A percentile compares a stretch with the other conserved stretches of the same genome.
Evolutionary conservation across 2,888 invertebrate genomes (phyloP).

Genomic region (Volucella inflata): DNA sequence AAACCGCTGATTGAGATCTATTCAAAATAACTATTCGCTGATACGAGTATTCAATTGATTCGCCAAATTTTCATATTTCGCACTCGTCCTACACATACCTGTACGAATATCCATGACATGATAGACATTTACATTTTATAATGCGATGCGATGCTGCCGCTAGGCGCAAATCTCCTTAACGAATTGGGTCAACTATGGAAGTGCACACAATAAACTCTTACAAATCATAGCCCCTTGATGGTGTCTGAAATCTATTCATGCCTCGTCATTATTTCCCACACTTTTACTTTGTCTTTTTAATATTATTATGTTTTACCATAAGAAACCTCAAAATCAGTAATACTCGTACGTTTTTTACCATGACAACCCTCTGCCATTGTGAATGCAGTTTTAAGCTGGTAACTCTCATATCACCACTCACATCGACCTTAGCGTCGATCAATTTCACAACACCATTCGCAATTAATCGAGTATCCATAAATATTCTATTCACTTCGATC

Average conservation of each 20-base stretch:
- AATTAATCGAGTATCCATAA: slow-evolving; percentile 43
- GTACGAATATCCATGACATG: slow-evolving; percentile 8
- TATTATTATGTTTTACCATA: slow-evolving; percentile 16
- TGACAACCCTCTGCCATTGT: slow-evolving; percentile 38
- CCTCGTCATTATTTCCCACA: slow-evolving; percentile 47
- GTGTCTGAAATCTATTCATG: slow-evolving; percentile 31
- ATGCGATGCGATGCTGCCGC: slow-evolving; percentile 27
- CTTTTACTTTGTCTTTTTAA: slow-evolving; percentile 28
- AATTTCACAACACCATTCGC: slow-evolving; percentile 57
- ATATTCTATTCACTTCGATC: slow-evolving; percentile 44
- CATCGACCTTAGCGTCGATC: slow-evolving; percentile 70
- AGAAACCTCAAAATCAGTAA: slow-evolving; percentile 5
- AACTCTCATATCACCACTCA: slow-evolving; percentile 61
- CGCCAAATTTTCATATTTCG: slow-evolving; percentile 31
- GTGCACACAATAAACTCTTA: slow-evolving; percentile 33
- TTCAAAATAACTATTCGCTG: slow-evolving; percentile 19
- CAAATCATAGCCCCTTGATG: slow-evolving; percentile 34
- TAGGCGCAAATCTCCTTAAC: slow-evolving; percentile 44
- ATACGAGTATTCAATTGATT: slow-evolving; percentile 33
- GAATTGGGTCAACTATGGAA: slow-evolving; percentile 51
- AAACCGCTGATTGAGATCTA: slow-evolving; percentile 18
- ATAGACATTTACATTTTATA: slow-evolving; percentile 32
- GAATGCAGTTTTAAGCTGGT: slow-evolving; percentile 3
- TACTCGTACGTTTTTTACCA: neutral
- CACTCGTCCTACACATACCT: neutral